phyloP scores from a whole-genome alignment of 2,888 invertebrate species.

The Erebia aethiops region DNA sequence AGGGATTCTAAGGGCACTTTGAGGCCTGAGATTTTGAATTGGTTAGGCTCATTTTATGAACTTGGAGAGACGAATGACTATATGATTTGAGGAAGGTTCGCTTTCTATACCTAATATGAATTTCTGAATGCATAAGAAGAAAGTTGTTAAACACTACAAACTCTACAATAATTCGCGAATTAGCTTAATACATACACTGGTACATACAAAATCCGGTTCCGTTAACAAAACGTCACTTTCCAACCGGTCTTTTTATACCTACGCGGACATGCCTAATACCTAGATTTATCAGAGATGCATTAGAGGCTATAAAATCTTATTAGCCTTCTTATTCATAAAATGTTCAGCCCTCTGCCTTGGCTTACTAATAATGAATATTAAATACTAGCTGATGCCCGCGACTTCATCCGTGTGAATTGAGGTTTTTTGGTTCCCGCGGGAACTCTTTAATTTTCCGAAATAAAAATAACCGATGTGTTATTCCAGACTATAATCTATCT shows the following conservation, averaged over 20 bases:
- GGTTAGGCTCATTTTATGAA: not conserved
- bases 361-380: not conserved
- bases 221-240: constrained; percentile 73
- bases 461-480: too few relatives aligned
- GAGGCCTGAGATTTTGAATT: not conserved
- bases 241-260: constrained; percentile 60
- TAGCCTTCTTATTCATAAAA: not conserved
- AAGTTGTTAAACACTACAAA: constrained; percentile 26
- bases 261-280: constrained; percentile 45
- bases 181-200: constrained; percentile 45
- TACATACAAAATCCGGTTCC: constrained; percentile 62
- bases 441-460: too few relatives aligned
- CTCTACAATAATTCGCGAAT: constrained; percentile 32
- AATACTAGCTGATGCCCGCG: not conserved
- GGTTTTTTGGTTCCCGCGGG: too few relatives aligned
- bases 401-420: too few relatives aligned
- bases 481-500: too few relatives aligned
- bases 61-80: not conserved
- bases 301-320: constrained; percentile 7
- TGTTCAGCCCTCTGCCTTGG: not conserved
- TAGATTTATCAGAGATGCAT: constrained; percentile 22
- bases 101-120: not conserved
- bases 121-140: constrained; percentile 20
- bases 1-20: not conserved
- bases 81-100: not conserved